Evolutionary conservation across 2,113 vertebrate genomes (phyloP).

Genomic region (Pseudorasbora parva): DNA sequence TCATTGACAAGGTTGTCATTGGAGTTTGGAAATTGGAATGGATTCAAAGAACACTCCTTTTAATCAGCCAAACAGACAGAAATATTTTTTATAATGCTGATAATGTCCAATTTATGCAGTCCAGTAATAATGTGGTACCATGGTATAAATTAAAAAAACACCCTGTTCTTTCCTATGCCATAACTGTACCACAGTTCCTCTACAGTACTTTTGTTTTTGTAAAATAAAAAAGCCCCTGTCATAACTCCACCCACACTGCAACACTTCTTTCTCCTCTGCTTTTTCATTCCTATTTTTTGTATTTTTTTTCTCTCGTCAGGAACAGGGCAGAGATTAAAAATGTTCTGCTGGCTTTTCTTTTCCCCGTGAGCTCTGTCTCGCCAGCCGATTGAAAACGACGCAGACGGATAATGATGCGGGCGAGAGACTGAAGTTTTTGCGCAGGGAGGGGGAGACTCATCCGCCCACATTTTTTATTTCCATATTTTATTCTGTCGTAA

Average conservation of each 20-base stretch:
- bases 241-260: neutral
- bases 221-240: neutral
- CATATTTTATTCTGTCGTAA: constrained; percentile 46
- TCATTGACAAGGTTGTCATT: neutral
- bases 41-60: neutral
- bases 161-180: neutral
- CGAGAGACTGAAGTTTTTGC: constrained; percentile 20
- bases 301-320: neutral
- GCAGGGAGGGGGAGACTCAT: neutral
- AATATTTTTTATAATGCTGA: neutral
- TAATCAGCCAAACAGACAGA: neutral
- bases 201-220: constrained; percentile 7
- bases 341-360: constrained; percentile 41
- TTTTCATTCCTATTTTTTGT: constrained; percentile 12
- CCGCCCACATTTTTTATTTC: constrained; percentile 46
- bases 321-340: constrained; percentile 39
- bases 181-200: neutral
- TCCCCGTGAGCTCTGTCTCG: constrained; percentile 22
- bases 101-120: neutral
- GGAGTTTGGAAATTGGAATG: neutral
- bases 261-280: neutral
- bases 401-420: constrained; percentile 36
- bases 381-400: constrained; percentile 20
- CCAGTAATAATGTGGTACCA: neutral
- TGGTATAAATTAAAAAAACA: neutral